phyloP scores from a whole-genome alignment of 2,888 invertebrate species.

The Meteorus cinctellus region DNA sequence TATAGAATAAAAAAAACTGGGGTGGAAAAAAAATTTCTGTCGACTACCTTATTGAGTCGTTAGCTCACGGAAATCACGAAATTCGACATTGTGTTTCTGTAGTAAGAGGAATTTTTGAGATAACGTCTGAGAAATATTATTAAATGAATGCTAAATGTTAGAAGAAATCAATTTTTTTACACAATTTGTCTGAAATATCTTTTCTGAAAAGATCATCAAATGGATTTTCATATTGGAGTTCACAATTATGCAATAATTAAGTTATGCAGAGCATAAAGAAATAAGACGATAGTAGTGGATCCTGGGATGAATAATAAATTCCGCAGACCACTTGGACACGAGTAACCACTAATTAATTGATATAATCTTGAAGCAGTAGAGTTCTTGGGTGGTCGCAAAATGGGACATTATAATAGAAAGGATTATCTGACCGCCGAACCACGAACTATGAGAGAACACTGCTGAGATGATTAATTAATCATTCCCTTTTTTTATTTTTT shows the following conservation, averaged over 20 bases:
- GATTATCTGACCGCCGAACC: slow-evolving; percentile 23
- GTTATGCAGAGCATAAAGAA: neutral
- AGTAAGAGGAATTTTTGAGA: no score
- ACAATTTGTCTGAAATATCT: no score
- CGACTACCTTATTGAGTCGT: neutral
- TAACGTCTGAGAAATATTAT: no score
- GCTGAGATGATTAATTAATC: slow-evolving; percentile 36
- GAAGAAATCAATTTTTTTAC: no score
- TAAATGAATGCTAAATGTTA: no score
- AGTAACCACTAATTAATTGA: slow-evolving; percentile 38
- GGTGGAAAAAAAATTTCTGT: neutral
- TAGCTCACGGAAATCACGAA: neutral
- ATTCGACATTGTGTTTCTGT: no score
- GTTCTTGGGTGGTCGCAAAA: slow-evolving; percentile 29
- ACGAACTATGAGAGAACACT: slow-evolving; percentile 11
- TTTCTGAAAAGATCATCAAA: no score
- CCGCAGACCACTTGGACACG: neutral
- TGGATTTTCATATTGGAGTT: no score
- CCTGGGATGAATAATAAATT: neutral
- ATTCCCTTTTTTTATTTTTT: neutral
- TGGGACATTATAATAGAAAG: slow-evolving; percentile 14
- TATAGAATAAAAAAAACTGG: neutral
- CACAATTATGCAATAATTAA: neutral
- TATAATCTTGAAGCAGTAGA: slow-evolving; percentile 37
- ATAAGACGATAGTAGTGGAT: neutral